Evolutionary conservation across 2,888 invertebrate genomes (phyloP).

Genomic region (Galeopsomyia nigrocyanea): DNA sequence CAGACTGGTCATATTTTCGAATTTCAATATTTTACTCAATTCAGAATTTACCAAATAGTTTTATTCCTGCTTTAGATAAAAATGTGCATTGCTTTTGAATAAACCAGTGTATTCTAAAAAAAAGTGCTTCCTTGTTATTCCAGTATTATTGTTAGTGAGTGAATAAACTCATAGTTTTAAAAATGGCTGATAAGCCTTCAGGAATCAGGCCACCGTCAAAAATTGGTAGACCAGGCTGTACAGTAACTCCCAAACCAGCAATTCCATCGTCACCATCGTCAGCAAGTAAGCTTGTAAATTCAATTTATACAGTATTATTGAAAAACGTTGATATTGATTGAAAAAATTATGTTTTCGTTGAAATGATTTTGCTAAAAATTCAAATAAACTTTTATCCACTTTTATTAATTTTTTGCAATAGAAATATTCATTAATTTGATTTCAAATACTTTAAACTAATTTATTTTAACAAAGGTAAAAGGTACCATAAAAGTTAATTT

Average conservation of each 20-base stretch:
- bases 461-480: no score
- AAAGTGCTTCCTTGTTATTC: slow-evolving; percentile 29
- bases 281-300: slow-evolving; percentile 31
- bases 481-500: no score
- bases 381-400: neutral
- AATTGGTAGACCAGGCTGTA: slow-evolving; percentile 78
- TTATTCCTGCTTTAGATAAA: neutral
- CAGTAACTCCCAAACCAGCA: slow-evolving; percentile 77
- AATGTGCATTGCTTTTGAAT: slow-evolving; percentile 32
- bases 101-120: slow-evolving; percentile 21
- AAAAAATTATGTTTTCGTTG: slow-evolving; percentile 1
- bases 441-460: no score
- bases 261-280: slow-evolving; percentile 73
- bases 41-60: neutral
- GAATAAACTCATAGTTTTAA: slow-evolving; percentile 24
- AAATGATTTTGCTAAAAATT: no score
- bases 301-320: neutral
- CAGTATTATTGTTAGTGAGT: slow-evolving; percentile 35
- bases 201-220: slow-evolving; percentile 77
- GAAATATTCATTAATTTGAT: no score
- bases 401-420: neutral
- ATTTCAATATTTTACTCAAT: neutral
- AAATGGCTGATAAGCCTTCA: slow-evolving; percentile 69
- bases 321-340: neutral
- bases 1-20: neutral